Evolutionary conservation across 2,888 invertebrate genomes (phyloP), one percentile per base, ranked within the genome.

Genomic region (Bembecia ichneumoniformis): DNA sequence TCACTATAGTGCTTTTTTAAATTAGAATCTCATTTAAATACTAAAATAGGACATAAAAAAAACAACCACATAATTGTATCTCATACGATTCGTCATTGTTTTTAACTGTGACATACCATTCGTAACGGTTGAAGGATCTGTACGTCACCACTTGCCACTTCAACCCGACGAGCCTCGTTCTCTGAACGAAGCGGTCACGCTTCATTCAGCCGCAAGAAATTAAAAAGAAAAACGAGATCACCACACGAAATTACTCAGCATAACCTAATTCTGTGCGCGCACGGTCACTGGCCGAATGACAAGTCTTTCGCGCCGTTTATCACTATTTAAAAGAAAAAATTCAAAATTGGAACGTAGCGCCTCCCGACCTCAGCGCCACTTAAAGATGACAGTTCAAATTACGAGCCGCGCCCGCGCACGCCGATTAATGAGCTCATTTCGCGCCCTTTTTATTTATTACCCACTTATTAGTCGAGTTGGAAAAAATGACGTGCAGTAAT

Each of bases 351-450:
- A 62, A 58, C 55, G 54, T 28, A 44, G 16, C 17, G 40, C 40
- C 40, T n/a, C 40, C 54, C 60, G 62, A 62, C 59, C 62, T 55
- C 63, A 58, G 59, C 65, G 68, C 73, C 72, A 72, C 69, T 75
- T 72, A 68, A 62, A 74, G 64, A 74, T 74, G 79, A 78, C 78
- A 78, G 76, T 57, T 69, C 63, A 63, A 81, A 69, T 82, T 77
- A 79, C 70, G 71, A 64, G 59, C 58, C 58, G 70, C 74, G 71
- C 68, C 62, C 60, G 66, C 66, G 61, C 58, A 55, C 53, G 51
- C 58, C 66, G 72, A 80, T 76, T 81, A 84, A 84, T 77, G 80
- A 76, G 78, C 76, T 74, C 70, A 76, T 81, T 82, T 80, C 70
- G 74, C 76, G 67, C 64, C 68, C 28, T 9, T 69, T 74, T 81